Base-by-base conservation (phyloP, 2,113 vertebrate genomes). In the Corythornis vintsioides region DNA sequence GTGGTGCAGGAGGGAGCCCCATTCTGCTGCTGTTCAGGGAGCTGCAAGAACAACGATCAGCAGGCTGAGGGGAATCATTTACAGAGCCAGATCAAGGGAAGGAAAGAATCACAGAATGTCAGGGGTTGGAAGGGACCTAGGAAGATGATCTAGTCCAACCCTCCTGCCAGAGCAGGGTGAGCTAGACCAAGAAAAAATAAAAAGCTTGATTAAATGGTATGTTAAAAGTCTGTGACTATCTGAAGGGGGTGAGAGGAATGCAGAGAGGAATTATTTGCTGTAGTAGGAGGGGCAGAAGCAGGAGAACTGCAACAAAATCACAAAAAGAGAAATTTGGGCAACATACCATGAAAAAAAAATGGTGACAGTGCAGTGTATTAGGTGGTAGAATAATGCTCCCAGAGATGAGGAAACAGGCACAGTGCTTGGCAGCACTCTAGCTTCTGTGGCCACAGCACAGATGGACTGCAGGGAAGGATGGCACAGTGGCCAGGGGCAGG, bases 401-500 rank as follows among this genome's bases (percentile, higher is more conserved):
- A 89, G 83, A 93, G 47, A 76, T 31, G 59, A 87, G 84, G 38
- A 50, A 87, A 82, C 1, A 82, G 80, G 65, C 63, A 69, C 38
- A 7, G 22, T 71, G 69, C 78, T 70, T 71, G 71, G 84, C 38
- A 47, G 77, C 73, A 85, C 85, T 77, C 94, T 78, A 92, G 13
- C 29, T 43, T 67, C 71, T 70, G 59, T 48, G 67, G 87, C 83
- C 78, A 76, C 92, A 91, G 92, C 59, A 71, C 74, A 90, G 84
- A 86, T 18, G 28, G 29, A 47, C 59, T 79, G 66, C 67, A 40
- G 52, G 78, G 67, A 55, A 76, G 67, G 78, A 48, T 59, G 67
- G 63, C 56, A 13, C 50, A 40, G 7, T 69, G 71, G 81, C 71
- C 64, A 82, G 60, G 11, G 71, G 81, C 73, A 82, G 81, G 63